Conservation (phyloP, 2,797 vertebrate genomes). For the Squalus acanthias region DNA sequence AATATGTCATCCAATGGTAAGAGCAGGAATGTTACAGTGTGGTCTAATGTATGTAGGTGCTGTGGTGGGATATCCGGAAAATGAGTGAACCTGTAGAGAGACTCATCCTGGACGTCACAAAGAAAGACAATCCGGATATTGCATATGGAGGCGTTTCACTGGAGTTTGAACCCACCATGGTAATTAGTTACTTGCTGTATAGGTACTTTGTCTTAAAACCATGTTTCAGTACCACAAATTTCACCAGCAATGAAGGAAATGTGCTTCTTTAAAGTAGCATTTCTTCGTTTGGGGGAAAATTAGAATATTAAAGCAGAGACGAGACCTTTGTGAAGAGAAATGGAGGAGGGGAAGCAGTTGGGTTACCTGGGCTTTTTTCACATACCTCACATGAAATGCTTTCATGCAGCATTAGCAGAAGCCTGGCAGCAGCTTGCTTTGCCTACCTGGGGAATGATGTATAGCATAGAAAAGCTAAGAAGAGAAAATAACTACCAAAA, state of each 20-base stretch:
- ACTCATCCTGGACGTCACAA: constrained; percentile 71
- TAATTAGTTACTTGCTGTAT: constrained; percentile 50
- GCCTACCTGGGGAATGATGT: neutral
- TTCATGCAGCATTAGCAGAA: neutral
- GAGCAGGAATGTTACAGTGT: neutral
- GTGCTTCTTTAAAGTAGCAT: neutral
- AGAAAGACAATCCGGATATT: constrained; percentile 63
- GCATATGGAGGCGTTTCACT: constrained; percentile 75
- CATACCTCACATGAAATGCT: neutral
- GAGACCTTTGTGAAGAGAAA: neutral
- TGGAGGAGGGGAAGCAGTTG: neutral
- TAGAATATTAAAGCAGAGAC: neutral
- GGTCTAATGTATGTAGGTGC: constrained; percentile 60
- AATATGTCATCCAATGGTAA: neutral
- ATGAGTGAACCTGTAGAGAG: constrained; percentile 75
- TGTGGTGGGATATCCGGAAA: constrained; percentile 93
- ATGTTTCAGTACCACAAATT: neutral
- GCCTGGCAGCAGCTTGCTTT: neutral
- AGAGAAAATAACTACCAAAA: neutral
- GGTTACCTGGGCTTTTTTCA: neutral
- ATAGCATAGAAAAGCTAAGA: neutral
- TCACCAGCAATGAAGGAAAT: neutral
- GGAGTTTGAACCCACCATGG: constrained; percentile 82
- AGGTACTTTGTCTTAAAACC: neutral
- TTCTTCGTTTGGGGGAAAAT: neutral